Percentiles rank a stretch among this genome's conserved stretches.
phyloP scores from a whole-genome alignment of 1,140 invertebrate species.

The Drosophila dunni region DNA sequence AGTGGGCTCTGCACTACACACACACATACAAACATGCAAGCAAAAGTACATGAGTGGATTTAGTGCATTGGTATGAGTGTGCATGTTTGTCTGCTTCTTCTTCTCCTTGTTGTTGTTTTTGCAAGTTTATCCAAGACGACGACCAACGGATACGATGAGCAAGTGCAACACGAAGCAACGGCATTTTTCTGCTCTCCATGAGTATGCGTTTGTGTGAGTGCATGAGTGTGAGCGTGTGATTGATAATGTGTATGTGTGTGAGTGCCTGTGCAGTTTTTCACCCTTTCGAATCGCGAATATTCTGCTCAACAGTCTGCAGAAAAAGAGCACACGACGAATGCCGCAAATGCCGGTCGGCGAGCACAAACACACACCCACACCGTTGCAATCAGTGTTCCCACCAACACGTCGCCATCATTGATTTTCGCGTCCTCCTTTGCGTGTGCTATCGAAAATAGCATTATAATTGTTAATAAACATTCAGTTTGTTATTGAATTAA shows the following conservation, averaged over 20 bases:
- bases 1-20: constrained; percentile 10
- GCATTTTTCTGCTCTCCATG: constrained; percentile 37
- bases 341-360: constrained; percentile 62
- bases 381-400: constrained; percentile 23
- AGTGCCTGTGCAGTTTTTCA: constrained; percentile 64
- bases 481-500: constrained; percentile 4
- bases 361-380: constrained; percentile 7
- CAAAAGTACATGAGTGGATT: neutral
- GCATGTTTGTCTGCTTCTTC: constrained; percentile 16
- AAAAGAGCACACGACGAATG: constrained; percentile 59
- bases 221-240: constrained; percentile 20
- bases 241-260: neutral
- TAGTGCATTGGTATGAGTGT: neutral
- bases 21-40: constrained; percentile 4
- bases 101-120: constrained; percentile 27
- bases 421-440: constrained; percentile 33
- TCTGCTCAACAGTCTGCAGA: constrained; percentile 36
- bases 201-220: constrained; percentile 28
- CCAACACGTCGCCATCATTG: constrained; percentile 37
- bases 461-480: constrained; percentile 31
- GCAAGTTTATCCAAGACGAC: constrained; percentile 53
- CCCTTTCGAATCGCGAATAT: constrained; percentile 68
- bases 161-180: constrained; percentile 58
- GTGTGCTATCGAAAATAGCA: constrained; percentile 6
- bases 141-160: constrained; percentile 53